Evolutionary conservation across 1,140 invertebrate species (phyloP).

Genomic region (Ylistrum balloti): DNA sequence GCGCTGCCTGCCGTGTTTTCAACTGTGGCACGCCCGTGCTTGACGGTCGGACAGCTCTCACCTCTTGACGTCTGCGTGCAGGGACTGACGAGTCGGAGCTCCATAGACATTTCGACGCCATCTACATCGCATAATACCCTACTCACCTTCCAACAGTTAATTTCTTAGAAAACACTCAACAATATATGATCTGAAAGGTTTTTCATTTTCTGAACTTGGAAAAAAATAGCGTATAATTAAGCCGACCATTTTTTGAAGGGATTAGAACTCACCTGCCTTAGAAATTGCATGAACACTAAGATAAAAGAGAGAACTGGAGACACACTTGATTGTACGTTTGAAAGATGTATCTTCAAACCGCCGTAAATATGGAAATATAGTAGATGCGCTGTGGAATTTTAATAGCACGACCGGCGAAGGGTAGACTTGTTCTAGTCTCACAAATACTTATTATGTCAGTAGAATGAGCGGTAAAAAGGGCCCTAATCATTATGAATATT

Average conservation of each 20-base stretch:
- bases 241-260: background rate
- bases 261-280: slow-evolving; percentile 33
- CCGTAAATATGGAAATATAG: slow-evolving; percentile 39
- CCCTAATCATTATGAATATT: slow-evolving; percentile 40
- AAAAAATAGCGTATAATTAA: slow-evolving; percentile 30
- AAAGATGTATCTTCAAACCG: slow-evolving; percentile 39
- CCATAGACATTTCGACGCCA: slow-evolving; percentile 32
- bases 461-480: slow-evolving; percentile 37
- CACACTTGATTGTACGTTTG: background rate
- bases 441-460: slow-evolving; percentile 40
- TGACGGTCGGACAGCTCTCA: background rate
- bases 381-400: slow-evolving; percentile 34
- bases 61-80: slow-evolving; percentile 16
- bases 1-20: background rate
- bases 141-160: slow-evolving; percentile 24
- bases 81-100: slow-evolving; percentile 9
- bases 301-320: background rate
- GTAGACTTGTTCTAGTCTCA: slow-evolving; percentile 38
- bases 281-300: slow-evolving; percentile 29
- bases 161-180: slow-evolving; percentile 39
- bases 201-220: slow-evolving; percentile 5
- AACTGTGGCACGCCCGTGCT: background rate
- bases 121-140: background rate
- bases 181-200: slow-evolving; percentile 21
- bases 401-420: slow-evolving; percentile 7